Conservation (phyloP, 2,888 invertebrate species). For the Cerastis rubricosa region DNA sequence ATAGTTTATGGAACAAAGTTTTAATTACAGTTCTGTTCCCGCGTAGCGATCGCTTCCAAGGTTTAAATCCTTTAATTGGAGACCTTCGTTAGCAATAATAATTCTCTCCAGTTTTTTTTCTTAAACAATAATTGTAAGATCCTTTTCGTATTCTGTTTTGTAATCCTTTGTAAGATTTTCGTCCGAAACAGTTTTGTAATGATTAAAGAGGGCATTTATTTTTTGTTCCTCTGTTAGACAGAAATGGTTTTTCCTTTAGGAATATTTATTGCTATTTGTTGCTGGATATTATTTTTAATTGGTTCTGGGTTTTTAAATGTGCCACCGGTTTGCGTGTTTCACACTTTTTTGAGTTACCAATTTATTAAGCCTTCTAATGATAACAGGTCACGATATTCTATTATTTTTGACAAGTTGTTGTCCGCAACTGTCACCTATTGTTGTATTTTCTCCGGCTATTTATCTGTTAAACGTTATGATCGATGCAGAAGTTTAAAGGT, state of each 20-base stretch:
- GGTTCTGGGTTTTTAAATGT: neutral
- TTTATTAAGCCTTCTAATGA: neutral
- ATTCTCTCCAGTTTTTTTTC: conserved; percentile 64
- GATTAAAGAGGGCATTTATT: conserved; percentile 61
- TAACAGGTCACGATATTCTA: neutral
- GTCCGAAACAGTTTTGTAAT: conserved; percentile 60
- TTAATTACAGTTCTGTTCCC: conserved; percentile 77
- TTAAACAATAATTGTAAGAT: conserved; percentile 62
- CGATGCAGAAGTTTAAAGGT: neutral
- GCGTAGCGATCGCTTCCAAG: conserved; percentile 72
- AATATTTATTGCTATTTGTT: conserved; percentile 45
- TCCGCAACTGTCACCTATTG: neutral
- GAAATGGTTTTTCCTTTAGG: conserved; percentile 31
- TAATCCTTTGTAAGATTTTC: conserved; percentile 67
- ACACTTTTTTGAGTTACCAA: neutral
- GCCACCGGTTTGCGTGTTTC: neutral
- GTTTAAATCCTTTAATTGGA: conserved; percentile 74
- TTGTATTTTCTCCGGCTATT: neutral
- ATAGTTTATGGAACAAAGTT: conserved; percentile 81
- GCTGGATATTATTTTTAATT: conserved; percentile 34
- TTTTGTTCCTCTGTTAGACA: conserved; percentile 45
- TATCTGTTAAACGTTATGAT: neutral
- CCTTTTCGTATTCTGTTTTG: conserved; percentile 65
- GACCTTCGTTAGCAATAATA: conserved; percentile 69
- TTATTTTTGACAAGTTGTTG: neutral